phyloP scores from a whole-genome alignment of 2,888 invertebrate genomes.

The Lydus trimaculatus region DNA sequence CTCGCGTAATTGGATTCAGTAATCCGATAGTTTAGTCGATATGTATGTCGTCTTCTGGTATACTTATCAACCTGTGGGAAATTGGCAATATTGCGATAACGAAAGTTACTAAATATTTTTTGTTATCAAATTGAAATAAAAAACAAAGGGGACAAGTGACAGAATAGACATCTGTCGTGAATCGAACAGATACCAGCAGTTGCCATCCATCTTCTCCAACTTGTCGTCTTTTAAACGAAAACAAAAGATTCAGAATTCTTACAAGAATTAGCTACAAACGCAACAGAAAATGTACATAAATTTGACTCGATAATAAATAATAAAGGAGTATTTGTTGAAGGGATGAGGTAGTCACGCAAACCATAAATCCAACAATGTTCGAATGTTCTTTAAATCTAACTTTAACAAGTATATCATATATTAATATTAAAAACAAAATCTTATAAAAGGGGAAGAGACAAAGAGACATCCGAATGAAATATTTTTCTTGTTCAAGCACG shows the following conservation, averaged over 20 bases:
- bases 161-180: conserved; percentile 46
- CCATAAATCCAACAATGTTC: conserved; percentile 49
- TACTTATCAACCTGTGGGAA: conserved; percentile 59
- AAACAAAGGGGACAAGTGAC: conserved; percentile 31
- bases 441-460: conserved; percentile 48
- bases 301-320: background rate
- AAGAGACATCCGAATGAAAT: conserved; percentile 55
- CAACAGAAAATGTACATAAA: conserved; percentile 33
- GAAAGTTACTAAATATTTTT: conserved; percentile 17
- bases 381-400: conserved; percentile 42
- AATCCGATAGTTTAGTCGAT: conserved; percentile 58
- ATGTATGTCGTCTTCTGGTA: conserved; percentile 53
- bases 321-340: conserved; percentile 15
- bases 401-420: conserved; percentile 42
- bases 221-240: conserved; percentile 48
- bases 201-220: conserved; percentile 48
- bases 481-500: conserved; percentile 57
- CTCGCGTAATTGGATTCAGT: conserved; percentile 60
- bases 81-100: conserved; percentile 42
- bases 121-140: conserved; percentile 37
- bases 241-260: conserved; percentile 36
- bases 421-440: conserved; percentile 49
- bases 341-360: conserved; percentile 40
- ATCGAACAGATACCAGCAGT: conserved; percentile 41
- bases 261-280: conserved; percentile 32